Evolutionary conservation across 2,888 invertebrate species (phyloP).

Genomic region (Epiblema foenella): DNA sequence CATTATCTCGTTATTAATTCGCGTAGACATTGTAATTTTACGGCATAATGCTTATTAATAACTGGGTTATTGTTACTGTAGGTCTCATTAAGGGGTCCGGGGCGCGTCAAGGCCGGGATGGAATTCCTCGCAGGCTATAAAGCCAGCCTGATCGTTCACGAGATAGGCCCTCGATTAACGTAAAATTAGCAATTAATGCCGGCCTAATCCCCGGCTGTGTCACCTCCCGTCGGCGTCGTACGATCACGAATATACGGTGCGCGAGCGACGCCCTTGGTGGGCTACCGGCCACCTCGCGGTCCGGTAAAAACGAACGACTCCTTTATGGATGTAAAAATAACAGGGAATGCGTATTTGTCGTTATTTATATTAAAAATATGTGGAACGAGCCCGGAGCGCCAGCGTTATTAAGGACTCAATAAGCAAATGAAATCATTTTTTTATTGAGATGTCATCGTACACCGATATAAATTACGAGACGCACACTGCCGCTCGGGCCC

Average conservation of each 20-base stretch:
- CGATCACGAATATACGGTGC: constrained; percentile 38
- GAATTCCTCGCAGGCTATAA: constrained; percentile 65
- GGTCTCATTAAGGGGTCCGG: constrained; percentile 56
- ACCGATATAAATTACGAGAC: constrained; percentile 80
- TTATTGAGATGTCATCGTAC: constrained; percentile 84
- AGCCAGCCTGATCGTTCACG: constrained; percentile 56
- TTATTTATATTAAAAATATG: constrained; percentile 77
- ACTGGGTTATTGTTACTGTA: constrained; percentile 57
- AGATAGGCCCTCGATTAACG: constrained; percentile 56
- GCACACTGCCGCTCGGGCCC: constrained; percentile 65
- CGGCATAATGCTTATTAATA: constrained; percentile 61
- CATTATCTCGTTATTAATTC: constrained; percentile 62
- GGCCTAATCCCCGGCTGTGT: constrained; percentile 62
- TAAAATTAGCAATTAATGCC: constrained; percentile 63
- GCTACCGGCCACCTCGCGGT: constrained; percentile 63
- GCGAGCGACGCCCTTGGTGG: constrained; percentile 70
- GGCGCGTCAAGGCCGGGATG: constrained; percentile 60
- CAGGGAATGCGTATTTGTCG: constrained; percentile 72
- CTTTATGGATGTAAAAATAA: constrained; percentile 65
- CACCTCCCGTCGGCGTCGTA: constrained; percentile 56
- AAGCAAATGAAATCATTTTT: constrained; percentile 85
- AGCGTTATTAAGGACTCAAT: constrained; percentile 83
- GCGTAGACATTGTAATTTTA: constrained; percentile 69
- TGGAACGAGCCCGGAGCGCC: constrained; percentile 67
- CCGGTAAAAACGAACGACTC: constrained; percentile 56